Evolutionary conservation across 2,888 invertebrate species (phyloP).

Genomic region (Lasioglossum figueresi): DNA sequence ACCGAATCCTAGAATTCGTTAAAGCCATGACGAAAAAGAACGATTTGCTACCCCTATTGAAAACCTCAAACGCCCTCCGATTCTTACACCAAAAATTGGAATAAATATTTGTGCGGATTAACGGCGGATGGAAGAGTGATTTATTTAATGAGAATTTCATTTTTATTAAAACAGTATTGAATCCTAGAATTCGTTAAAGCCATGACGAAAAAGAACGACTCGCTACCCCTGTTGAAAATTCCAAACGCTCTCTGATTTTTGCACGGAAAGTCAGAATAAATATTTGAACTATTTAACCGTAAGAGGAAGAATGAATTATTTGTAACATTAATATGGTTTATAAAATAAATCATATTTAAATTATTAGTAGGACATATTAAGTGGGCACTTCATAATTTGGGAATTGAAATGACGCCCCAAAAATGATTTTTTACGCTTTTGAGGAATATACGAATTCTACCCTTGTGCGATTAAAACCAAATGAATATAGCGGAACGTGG

Average conservation of each 20-base stretch:
- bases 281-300: neutral
- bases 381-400: neutral
- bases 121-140: neutral
- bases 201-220: neutral
- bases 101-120: neutral
- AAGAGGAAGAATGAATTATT: neutral
- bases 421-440: neutral
- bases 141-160: neutral
- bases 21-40: too few relatives aligned
- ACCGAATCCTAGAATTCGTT: too few relatives aligned
- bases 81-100: too few relatives aligned
- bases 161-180: neutral
- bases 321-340: neutral
- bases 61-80: too few relatives aligned
- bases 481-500: neutral
- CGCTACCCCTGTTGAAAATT: neutral
- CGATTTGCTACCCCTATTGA: too few relatives aligned
- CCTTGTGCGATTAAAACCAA: neutral
- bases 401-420: neutral
- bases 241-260: neutral
- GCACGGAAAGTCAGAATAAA: neutral
- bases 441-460: neutral
- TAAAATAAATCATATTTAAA: neutral
- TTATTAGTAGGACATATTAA: neutral
- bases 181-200: too few relatives aligned